A percentile compares a stretch with the other conserved stretches of the same genome.
These are phyloP conservation scores for Leistus spinibarbis DNA, from an alignment of 2,888 invertebrate genomes.

Conservation along the genomic window DNA sequence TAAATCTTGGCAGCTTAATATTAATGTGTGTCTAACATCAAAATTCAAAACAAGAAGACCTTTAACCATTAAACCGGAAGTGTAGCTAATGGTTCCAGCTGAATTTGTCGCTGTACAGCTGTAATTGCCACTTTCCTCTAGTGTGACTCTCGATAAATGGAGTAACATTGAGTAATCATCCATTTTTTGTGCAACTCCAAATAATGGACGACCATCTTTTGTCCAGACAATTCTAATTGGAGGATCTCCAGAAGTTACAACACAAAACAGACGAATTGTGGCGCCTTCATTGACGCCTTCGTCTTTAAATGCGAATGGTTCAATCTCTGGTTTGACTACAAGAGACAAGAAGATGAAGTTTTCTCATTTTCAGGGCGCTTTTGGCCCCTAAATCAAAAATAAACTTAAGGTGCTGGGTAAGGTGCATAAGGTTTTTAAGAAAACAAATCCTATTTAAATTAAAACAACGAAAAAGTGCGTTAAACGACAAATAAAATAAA, in stretches of 20 bases:
- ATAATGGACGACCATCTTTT: constrained; percentile 1
- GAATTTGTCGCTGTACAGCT: constrained; percentile 69
- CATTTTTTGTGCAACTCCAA: not conserved
- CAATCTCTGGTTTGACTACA: constrained; percentile 5
- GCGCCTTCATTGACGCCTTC: constrained; percentile 13
- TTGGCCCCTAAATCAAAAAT: not conserved
- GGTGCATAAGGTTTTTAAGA: not conserved
- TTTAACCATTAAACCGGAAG: constrained; percentile 66
- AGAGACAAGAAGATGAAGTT: too few relatives aligned
- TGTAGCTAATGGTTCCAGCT: constrained; percentile 66
- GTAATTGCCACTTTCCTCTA: constrained; percentile 63
- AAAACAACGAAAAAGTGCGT: not conserved
- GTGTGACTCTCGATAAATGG: not conserved
- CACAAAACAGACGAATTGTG: not conserved
- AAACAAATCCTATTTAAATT: not conserved
- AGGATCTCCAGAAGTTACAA: constrained; percentile 6
- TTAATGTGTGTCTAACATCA: not conserved
- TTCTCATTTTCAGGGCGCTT: too few relatives aligned
- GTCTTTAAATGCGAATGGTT: constrained; percentile 12
- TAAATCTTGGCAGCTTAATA: not conserved
- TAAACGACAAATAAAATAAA: not conserved
- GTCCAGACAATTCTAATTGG: not conserved
- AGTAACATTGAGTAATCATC: not conserved
- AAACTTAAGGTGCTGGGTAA: not conserved
- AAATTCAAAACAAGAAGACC: not conserved